Conservation (phyloP, 2,113 vertebrate species). For the Megatriorchis doriae region DNA sequence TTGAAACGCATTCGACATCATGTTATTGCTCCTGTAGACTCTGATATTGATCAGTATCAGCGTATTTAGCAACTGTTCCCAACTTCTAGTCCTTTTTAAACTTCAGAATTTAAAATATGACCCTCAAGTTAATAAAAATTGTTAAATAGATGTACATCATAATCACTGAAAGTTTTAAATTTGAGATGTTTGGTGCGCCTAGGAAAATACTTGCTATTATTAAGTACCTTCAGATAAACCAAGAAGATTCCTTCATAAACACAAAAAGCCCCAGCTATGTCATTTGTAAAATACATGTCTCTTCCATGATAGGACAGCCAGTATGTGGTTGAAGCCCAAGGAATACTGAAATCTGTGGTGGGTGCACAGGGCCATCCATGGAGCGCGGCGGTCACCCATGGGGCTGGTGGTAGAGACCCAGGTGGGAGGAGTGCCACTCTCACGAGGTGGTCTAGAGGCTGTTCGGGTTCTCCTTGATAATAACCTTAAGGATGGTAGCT, state of each 20-base stretch:
- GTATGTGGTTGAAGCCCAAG: neutral
- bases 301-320: neutral
- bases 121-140: neutral
- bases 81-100: neutral
- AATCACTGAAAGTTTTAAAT: neutral
- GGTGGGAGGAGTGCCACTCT: neutral
- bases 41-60: neutral
- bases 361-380: fast-evolving
- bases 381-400: neutral
- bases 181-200: neutral
- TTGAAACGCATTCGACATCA: neutral
- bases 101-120: neutral
- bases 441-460: no score
- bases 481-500: no score
- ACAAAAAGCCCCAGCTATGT: neutral
- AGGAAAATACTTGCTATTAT: neutral
- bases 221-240: neutral
- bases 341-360: neutral
- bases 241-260: neutral
- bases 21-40: neutral
- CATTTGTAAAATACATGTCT: neutral
- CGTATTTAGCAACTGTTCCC: neutral
- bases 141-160: neutral
- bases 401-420: neutral
- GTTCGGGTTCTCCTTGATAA: neutral